Conservation (phyloP, 2,113 vertebrate genomes). For the Archocentrus centrarchus region DNA sequence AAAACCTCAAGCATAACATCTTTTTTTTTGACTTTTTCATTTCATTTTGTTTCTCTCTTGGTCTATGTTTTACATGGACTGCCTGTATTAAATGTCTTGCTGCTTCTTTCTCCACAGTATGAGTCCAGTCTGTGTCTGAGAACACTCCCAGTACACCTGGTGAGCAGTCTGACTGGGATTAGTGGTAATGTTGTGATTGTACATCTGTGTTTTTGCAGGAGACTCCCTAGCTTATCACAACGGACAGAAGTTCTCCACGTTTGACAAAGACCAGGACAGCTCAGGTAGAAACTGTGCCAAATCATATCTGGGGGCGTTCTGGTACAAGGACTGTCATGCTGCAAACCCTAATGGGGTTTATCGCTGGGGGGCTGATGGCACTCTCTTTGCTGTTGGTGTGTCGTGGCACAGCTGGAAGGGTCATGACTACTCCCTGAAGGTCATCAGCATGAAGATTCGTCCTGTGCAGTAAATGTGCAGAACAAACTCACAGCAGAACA, state of each 20-base stretch:
- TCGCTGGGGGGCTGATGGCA: background rate
- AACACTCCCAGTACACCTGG: background rate
- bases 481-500: too few species aligned
- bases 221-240: accelerated
- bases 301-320: background rate
- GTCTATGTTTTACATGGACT: too few species aligned
- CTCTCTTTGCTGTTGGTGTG: accelerated
- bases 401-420: accelerated
- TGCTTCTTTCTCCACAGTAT: too few species aligned
- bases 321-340: accelerated
- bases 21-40: too few species aligned
- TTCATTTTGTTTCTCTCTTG: too few species aligned
- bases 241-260: conserved; percentile 5
- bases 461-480: conserved; percentile 21
- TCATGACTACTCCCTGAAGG: conserved; percentile 20
- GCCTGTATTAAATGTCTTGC: background rate
- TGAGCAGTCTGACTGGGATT: background rate
- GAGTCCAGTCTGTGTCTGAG: background rate
- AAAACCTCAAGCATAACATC: too few species aligned
- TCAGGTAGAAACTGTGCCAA: accelerated
- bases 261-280: conserved; percentile 30
- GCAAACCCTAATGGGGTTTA: conserved; percentile 47
- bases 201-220: conserved; percentile 20
- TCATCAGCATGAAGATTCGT: conserved; percentile 49
- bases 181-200: background rate